Evolutionary conservation across 37 sponge, comb jelly and placozoan species (phyloP).

Genomic region (Diacarnus erythraeanus): DNA sequence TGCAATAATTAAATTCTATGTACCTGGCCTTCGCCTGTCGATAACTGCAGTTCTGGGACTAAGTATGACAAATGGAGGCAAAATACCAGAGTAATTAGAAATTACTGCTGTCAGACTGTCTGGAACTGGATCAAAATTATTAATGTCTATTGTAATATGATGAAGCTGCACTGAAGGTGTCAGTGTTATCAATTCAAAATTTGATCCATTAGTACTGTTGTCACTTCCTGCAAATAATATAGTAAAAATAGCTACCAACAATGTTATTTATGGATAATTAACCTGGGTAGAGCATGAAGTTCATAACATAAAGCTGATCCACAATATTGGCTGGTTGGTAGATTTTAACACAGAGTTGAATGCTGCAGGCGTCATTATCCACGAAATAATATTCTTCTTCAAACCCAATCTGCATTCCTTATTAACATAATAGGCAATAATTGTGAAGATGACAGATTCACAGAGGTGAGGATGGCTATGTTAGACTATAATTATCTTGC

Average conservation of each 20-base stretch:
- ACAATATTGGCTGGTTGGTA: neutral
- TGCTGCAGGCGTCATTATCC: neutral
- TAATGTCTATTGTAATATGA: neutral
- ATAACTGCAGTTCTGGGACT: neutral
- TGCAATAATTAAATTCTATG: neutral
- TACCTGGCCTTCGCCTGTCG: neutral
- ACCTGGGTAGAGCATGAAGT: neutral
- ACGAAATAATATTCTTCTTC: neutral
- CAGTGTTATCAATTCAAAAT: neutral
- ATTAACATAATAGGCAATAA: too few species aligned
- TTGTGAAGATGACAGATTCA: too few species aligned
- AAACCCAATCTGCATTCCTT: neutral
- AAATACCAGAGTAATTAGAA: neutral
- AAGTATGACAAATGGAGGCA: neutral
- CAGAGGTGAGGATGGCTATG: too few species aligned
- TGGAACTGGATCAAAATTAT: neutral
- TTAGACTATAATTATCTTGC: too few species aligned
- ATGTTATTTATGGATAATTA: neutral
- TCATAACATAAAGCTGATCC: neutral
- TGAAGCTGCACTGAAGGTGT: neutral
- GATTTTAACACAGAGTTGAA: neutral
- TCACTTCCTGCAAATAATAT: neutral
- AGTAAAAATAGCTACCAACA: neutral
- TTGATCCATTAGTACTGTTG: neutral
- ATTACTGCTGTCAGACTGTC: neutral